These are phyloP conservation scores for Enteromius trimaculatus DNA, from an alignment of 2,797 vertebrate species.

Conservation along the genomic window DNA sequence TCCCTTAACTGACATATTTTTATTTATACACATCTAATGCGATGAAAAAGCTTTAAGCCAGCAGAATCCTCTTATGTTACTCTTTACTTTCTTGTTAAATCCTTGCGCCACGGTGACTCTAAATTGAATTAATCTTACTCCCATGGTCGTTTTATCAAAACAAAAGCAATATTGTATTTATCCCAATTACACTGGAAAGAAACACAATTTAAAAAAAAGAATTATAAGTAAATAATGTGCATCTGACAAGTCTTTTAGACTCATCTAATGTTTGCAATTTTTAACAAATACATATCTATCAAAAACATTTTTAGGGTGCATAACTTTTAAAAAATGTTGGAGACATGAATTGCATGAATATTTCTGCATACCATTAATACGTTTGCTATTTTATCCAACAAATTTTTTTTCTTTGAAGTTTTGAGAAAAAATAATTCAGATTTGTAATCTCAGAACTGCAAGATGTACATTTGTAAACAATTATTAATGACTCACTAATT, in stretches of 20 bases:
- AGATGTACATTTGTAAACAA: background rate
- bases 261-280: no score
- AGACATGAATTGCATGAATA: background rate
- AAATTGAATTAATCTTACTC: background rate
- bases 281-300: background rate
- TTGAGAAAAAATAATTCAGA: background rate
- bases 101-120: background rate
- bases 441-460: background rate
- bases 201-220: background rate
- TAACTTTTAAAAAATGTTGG: background rate
- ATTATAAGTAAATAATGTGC: background rate
- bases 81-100: slow-evolving; percentile 10
- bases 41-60: slow-evolving; percentile 17
- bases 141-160: background rate
- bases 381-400: background rate
- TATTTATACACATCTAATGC: slow-evolving; percentile 32
- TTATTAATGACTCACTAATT: background rate
- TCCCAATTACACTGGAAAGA: background rate
- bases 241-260: background rate
- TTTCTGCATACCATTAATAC: background rate
- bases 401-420: background rate
- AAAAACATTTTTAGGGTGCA: background rate
- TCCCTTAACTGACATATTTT: background rate
- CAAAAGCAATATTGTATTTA: background rate
- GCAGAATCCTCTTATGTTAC: background rate